A percentile compares a stretch with the other conserved stretches of the same genome.
These are phyloP conservation scores for Salvator merianae DNA, from an alignment of 2,113 vertebrate genomes.

Conservation along the genomic window DNA sequence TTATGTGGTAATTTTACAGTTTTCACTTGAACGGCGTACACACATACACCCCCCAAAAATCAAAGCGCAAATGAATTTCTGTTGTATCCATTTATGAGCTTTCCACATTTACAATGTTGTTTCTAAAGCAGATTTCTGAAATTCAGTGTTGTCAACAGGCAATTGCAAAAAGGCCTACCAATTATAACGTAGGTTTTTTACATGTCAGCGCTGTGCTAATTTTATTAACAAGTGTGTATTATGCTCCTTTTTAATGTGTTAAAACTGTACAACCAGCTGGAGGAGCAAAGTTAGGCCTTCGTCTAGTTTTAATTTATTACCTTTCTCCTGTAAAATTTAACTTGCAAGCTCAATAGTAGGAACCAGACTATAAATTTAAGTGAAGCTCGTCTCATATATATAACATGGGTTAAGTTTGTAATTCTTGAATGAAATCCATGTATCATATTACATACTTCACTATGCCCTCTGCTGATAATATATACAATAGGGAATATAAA, in stretches of 20 bases:
- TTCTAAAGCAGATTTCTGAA: slow-evolving; percentile 68
- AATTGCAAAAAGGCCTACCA: slow-evolving; percentile 71
- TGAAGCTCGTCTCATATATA: slow-evolving; percentile 62
- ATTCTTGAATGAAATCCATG: slow-evolving; percentile 62
- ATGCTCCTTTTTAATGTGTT: slow-evolving; percentile 71
- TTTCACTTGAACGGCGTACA: slow-evolving; percentile 73
- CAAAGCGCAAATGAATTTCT: slow-evolving; percentile 73
- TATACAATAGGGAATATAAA: slow-evolving; percentile 15
- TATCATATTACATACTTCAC: slow-evolving; percentile 23
- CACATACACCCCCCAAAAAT: slow-evolving; percentile 39
- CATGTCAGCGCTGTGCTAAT: slow-evolving; percentile 77
- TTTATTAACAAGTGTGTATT: slow-evolving; percentile 81
- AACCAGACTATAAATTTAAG: slow-evolving; percentile 73
- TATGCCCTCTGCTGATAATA: slow-evolving; percentile 42
- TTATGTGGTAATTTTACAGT: slow-evolving; percentile 83
- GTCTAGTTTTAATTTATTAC: slow-evolving; percentile 76
- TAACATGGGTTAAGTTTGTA: slow-evolving; percentile 62
- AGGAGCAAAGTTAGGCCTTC: slow-evolving; percentile 73
- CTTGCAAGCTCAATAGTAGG: slow-evolving; percentile 72
- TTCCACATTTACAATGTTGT: slow-evolving; percentile 75
- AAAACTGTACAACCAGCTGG: slow-evolving; percentile 73
- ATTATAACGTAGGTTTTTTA: slow-evolving; percentile 77
- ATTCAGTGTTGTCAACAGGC: slow-evolving; percentile 79
- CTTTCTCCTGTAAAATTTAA: slow-evolving; percentile 78
- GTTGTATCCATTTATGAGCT: slow-evolving; percentile 75